Evolutionary conservation across 2,888 invertebrate species (phyloP).

Genomic region (Sinelater perroti): DNA sequence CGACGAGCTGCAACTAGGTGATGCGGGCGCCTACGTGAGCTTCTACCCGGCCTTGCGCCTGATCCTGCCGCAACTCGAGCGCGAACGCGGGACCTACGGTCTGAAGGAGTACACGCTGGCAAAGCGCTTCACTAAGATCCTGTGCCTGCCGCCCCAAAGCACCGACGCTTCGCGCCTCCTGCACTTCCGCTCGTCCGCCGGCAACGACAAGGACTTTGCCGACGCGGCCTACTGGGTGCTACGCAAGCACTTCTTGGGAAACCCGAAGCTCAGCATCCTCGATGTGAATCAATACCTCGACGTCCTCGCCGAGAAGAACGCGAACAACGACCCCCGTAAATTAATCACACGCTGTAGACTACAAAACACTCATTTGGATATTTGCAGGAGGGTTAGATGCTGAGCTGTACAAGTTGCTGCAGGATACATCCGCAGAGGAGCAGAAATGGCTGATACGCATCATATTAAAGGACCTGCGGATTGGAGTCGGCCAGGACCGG

Average conservation of each 20-base stretch:
- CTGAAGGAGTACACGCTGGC: slow-evolving; percentile 82
- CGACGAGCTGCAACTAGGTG: slow-evolving; percentile 52
- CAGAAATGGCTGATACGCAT: slow-evolving; percentile 92
- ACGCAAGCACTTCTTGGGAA: slow-evolving; percentile 62
- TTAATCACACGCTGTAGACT: slow-evolving; percentile 31
- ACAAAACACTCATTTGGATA: not conserved
- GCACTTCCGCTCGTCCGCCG: slow-evolving; percentile 56
- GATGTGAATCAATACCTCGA: slow-evolving; percentile 81
- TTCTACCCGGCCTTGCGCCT: slow-evolving; percentile 81
- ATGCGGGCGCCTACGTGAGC: slow-evolving; percentile 60
- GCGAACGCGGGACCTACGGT: slow-evolving; percentile 82
- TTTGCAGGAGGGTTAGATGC: slow-evolving; percentile 64
- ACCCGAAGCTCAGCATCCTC: slow-evolving; percentile 67
- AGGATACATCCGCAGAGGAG: slow-evolving; percentile 75
- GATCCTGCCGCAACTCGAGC: slow-evolving; percentile 80
- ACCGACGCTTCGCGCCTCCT: slow-evolving; percentile 66
- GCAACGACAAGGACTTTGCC: slow-evolving; percentile 78
- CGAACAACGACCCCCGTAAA: slow-evolving; percentile 68
- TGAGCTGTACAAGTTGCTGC: slow-evolving; percentile 72
- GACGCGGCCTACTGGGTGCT: slow-evolving; percentile 79
- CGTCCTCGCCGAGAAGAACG: slow-evolving; percentile 74
- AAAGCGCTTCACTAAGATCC: slow-evolving; percentile 75
- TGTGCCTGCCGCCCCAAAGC: slow-evolving; percentile 73
- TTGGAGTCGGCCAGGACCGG: slow-evolving; percentile 76
- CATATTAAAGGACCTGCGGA: slow-evolving; percentile 83